Evolutionary conservation across 1,140 invertebrate species (phyloP).

Genomic region (Sarcophaga bullata): DNA sequence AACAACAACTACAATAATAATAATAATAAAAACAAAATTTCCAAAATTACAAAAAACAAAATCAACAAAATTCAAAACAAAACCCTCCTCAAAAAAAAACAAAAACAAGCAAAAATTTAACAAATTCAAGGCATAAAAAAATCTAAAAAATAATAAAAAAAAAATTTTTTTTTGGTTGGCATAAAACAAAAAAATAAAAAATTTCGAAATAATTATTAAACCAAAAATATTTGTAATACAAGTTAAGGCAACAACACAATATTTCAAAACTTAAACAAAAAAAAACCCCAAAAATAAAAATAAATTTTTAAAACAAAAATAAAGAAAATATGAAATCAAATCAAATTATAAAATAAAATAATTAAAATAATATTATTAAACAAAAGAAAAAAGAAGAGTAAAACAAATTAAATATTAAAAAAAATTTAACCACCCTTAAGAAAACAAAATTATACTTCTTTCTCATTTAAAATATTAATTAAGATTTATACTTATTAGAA

Average conservation of each 20-base stretch:
- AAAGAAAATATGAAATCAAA: neutral
- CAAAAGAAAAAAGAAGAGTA: neutral
- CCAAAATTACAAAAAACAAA: constrained; percentile 47
- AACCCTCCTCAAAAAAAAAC: constrained; percentile 55
- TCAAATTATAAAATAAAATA: neutral
- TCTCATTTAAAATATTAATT: constrained; percentile 44
- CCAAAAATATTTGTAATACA: neutral
- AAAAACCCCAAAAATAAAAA: neutral
- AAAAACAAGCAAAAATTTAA: constrained; percentile 36
- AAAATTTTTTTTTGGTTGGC: constrained; percentile 38
- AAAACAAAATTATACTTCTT: constrained; percentile 44
- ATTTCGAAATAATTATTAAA: neutral
- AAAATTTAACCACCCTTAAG: constrained; percentile 22
- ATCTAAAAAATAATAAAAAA: constrained; percentile 47
- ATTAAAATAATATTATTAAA: neutral
- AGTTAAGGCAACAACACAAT: neutral
- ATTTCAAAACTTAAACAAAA: neutral
- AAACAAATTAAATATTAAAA: constrained; percentile 11
- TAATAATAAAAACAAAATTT: constrained; percentile 45
- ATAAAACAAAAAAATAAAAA: constrained; percentile 17
- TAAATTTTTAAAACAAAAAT: neutral
- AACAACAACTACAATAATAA: constrained; percentile 46
- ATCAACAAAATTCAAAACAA: constrained; percentile 20
- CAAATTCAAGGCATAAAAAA: constrained; percentile 32
- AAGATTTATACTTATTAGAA: constrained; percentile 25